Base-by-base conservation (phyloP, 2,888 invertebrate genomes). In the Oligia strigilis region DNA sequence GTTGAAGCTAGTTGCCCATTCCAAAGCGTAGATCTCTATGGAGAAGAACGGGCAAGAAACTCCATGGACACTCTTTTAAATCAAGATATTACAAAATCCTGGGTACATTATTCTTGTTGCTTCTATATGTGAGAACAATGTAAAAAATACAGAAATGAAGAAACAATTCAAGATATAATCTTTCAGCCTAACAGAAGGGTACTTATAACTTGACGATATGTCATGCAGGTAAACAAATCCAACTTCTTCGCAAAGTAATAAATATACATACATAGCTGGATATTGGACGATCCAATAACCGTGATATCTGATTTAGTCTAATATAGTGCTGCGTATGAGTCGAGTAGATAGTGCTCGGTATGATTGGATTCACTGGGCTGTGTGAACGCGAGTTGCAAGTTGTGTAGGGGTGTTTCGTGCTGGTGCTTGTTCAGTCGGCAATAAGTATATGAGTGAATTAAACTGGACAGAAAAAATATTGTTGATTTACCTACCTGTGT, bases 321-420 rank as follows among this genome's bases (percentile, higher is more conserved):
- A 86, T 85, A 85, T 80, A 86, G 85, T 73, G 72, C 64, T 55
- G 72, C 62, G 65, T 73, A 80, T 62, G 82, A 79, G 67, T 84
- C 62, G 81, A 66, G 72, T 40, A 40, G 0, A 40, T 69, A 81
- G 85, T 70, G 43, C 62, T 75, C 82, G 78, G 19, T 72, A 55
- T 81, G 77, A 87, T 85, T 83, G 83, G 2, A 81, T 75, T 85
- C 87, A 83, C 1, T 87, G 85, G 64, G 74, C 83, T 74, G 85
- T 79, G 75, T 69, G 77, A 71, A 77, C 78, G 76, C 55, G 85
- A 81, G 80, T 78, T 76, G 80, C 43, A 46, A 86, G 43, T 81
- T 49, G 36, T 62, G n/a, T 76, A 62, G 55, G 74, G 78, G 69
- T 55, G 74, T 65, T 52, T 81, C 14, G 72, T 64, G 77, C 40